Conservation (phyloP, 2,888 invertebrate genomes). For the Morpho achilles region DNA sequence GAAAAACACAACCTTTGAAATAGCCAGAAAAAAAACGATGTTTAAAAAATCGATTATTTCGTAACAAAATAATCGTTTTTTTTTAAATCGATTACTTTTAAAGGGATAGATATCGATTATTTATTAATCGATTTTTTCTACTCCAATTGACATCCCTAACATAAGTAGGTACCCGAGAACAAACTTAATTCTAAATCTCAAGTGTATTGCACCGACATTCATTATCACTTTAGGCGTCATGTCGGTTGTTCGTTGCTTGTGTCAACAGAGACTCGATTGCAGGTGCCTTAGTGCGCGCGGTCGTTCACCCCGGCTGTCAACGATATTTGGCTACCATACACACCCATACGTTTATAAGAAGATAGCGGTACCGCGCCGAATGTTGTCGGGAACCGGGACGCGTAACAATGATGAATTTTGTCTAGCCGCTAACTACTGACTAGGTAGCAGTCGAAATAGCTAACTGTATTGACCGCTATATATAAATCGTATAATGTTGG, state of each 20-base stretch:
- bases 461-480: background rate
- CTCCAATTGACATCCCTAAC: too few relatives aligned
- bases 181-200: constrained; percentile 40
- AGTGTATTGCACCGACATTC: constrained; percentile 55
- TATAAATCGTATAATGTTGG: too few relatives aligned
- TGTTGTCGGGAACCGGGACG: constrained; percentile 34
- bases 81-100: too few relatives aligned
- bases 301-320: constrained; percentile 64
- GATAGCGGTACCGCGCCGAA: constrained; percentile 53
- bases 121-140: too few relatives aligned
- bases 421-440: constrained; percentile 13
- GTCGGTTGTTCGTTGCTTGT: constrained; percentile 49
- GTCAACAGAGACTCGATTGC: constrained; percentile 71
- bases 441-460: constrained; percentile 6
- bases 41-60: too few relatives aligned
- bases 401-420: constrained; percentile 20
- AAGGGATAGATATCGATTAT: too few relatives aligned
- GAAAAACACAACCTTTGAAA: too few relatives aligned
- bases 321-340: constrained; percentile 71
- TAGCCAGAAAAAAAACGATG: too few relatives aligned
- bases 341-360: constrained; percentile 47
- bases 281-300: constrained; percentile 60
- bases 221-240: constrained; percentile 67
- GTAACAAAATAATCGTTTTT: too few relatives aligned
- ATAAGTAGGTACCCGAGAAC: constrained; percentile 7